These are phyloP conservation scores for Pheosia gnoma DNA, from an alignment of 2,888 invertebrate genomes.

Conservation along the genomic window DNA sequence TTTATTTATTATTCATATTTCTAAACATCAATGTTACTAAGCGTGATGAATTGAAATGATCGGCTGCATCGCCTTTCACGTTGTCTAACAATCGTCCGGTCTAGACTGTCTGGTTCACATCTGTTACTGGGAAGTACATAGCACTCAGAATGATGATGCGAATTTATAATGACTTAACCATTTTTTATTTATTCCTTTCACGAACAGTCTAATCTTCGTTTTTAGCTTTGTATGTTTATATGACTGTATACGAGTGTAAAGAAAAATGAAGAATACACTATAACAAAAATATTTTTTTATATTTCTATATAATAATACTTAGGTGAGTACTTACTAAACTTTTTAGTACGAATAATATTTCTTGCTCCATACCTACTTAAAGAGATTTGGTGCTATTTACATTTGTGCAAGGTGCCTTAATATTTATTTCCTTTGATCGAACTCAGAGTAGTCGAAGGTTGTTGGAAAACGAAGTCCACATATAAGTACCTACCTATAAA, in stretches of 20 bases:
- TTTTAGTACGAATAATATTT: too few species aligned
- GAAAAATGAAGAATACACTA: not conserved
- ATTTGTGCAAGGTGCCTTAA: too few species aligned
- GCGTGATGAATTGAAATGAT: constrained; percentile 16
- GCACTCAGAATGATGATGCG: constrained; percentile 20
- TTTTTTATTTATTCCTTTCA: constrained; percentile 11
- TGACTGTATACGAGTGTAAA: not conserved
- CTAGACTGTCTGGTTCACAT: constrained; percentile 23
- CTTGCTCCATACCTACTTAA: too few species aligned
- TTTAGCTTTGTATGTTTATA: not conserved
- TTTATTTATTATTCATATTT: not conserved
- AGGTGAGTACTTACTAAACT: too few species aligned
- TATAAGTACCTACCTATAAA: not conserved
- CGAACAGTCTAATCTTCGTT: constrained; percentile 8
- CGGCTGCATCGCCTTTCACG: constrained; percentile 38
- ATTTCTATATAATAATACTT: too few species aligned
- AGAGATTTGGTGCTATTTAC: too few species aligned
- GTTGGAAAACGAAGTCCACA: too few species aligned
- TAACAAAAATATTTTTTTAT: too few species aligned
- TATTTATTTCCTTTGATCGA: too few species aligned
- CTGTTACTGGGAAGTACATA: constrained; percentile 18
- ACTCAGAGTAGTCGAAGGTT: too few species aligned
- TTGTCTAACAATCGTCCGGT: constrained; percentile 32
- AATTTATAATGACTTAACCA: constrained; percentile 15
- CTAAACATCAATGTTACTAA: constrained; percentile 13